Base-by-base conservation (phyloP, 2,888 invertebrate species). In the Rotaria macrura region DNA sequence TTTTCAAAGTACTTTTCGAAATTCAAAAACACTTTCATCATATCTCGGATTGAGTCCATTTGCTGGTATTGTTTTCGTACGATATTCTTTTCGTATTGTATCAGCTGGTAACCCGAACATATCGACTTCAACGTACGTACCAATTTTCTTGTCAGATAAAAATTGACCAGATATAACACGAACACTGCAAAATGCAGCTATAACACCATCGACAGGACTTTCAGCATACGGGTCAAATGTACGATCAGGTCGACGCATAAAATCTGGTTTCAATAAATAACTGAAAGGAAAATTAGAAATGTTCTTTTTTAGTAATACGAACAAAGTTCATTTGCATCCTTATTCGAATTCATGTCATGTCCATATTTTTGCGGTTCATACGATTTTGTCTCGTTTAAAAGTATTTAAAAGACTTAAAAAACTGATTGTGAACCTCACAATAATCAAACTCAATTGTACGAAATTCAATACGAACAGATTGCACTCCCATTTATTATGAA, bases 211-310 rank as follows among this genome's bases (percentile, higher is more conserved):
- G 0, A 99, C 98, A 0, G 99, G 97, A 85, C 97, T 95, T 92
- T 99, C 99, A 2, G 98, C 97, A 91, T 99, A 99, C 0, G 99
- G 99, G 92, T 99, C 99, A 91, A 99, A 99, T 89, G 94, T 95
- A 88, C 96, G 93, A 92, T 99, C 99, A 0, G 95, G 94, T 85
- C 99, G 93, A 84, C 99, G 92, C 97, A 99, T 98, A 92, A 99
- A 99, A 92, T 99, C 99, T 1, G 99, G 99, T 91, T 99, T 99
- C 87, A 99, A 92, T 55, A 99, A 92, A 92, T 97, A 99, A 1
- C 79, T 79, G n/a, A 79, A 79, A 43, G 1, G 20, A 57, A 29
- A 29, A 57, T 52, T 20, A n/a, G 29, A 55, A n/a, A 7, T n/a
- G 23, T n/a, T 55, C n/a, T n/a, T n/a, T n/a, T n/a, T n/a, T n/a